Evolutionary conservation across 2,888 invertebrate genomes (phyloP), one percentile per base, ranked within the genome.

Genomic region (Ferdinandea cuprea): DNA sequence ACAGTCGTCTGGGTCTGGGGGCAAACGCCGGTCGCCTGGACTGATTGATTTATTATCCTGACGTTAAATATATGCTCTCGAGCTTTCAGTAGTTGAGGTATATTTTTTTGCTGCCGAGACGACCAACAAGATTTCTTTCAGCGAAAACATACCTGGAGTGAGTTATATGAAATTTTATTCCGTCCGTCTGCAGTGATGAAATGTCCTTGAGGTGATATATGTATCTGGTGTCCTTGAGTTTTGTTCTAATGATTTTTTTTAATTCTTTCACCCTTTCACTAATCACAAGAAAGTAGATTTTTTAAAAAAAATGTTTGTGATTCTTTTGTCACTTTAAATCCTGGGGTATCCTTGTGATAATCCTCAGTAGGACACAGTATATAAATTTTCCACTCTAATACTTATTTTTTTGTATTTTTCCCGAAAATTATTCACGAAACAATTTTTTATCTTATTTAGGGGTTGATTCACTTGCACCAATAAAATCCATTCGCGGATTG

Each of bases 41-140:
- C 46, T 81, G 81, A 77, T 81, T 81, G 81, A 77, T 81, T 81
- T 81, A 81, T 77, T 59, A 66, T 76, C 77, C 61, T 81, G 77
- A 46, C 35, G 48, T 40, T 30, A 59, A 61, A 76, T 81, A 66
- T 65, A 81, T 80, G 76, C 59, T 69, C 11, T 21, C 21, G 56
- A 65, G 61, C 72, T 72, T 65, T 65, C 40, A 48, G 35, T 35
- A 15, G 2, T 37, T 46, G 35, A 35, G 48, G 69, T 8, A 44
- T 56, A 56, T 28, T 65, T 17, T 5, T 65, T 21, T 44, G n/a
- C 17, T n/a, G n/a, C n/a, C n/a, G n/a, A n/a, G 32, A 52, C 13
- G 7, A 35, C 46, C 35, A 63, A 56, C n/a, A 19, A 54, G 48
- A 30, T 35, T 19, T 42, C 42, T 35, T 56, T 28, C 42, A 15